phyloP scores from a whole-genome alignment of 2,888 invertebrate genomes.

The Phaonia tiefii region DNA sequence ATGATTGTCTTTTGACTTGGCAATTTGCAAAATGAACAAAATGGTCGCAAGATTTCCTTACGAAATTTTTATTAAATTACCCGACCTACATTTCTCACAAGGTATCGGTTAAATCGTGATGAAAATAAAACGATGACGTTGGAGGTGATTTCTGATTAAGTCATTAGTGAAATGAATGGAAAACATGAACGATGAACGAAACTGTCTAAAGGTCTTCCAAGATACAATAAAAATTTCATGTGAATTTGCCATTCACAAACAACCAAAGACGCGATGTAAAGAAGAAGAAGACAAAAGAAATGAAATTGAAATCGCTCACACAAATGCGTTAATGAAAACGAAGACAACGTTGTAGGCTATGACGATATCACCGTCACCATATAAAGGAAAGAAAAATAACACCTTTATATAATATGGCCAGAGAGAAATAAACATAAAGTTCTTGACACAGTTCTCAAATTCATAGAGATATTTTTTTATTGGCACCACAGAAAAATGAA shows the following conservation, averaged over 20 bases:
- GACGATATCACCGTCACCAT: background rate
- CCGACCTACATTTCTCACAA: background rate
- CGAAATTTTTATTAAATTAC: conserved; percentile 23
- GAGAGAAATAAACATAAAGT: conserved; percentile 23
- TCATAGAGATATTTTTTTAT: conserved; percentile 14
- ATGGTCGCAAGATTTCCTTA: background rate
- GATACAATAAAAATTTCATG: conserved; percentile 8
- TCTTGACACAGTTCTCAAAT: conserved; percentile 38
- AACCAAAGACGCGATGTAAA: conserved; percentile 1
- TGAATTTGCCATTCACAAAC: conserved; percentile 6
- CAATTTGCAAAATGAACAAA: too few species aligned
- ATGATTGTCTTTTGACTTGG: too few species aligned
- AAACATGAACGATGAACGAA: background rate
- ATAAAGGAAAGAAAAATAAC: conserved; percentile 22
- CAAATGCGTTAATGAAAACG: background rate
- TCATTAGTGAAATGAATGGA: background rate
- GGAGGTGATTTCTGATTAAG: background rate
- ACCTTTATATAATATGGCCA: conserved; percentile 20
- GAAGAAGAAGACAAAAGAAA: background rate
- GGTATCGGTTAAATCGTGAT: background rate
- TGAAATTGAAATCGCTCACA: background rate
- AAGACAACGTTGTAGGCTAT: background rate
- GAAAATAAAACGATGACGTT: too few species aligned
- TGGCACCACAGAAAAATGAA: too few species aligned
- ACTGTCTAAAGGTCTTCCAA: conserved; percentile 14